Base-by-base conservation (phyloP, 2,888 invertebrate genomes). In the Scaptomyza caliginosa region DNA sequence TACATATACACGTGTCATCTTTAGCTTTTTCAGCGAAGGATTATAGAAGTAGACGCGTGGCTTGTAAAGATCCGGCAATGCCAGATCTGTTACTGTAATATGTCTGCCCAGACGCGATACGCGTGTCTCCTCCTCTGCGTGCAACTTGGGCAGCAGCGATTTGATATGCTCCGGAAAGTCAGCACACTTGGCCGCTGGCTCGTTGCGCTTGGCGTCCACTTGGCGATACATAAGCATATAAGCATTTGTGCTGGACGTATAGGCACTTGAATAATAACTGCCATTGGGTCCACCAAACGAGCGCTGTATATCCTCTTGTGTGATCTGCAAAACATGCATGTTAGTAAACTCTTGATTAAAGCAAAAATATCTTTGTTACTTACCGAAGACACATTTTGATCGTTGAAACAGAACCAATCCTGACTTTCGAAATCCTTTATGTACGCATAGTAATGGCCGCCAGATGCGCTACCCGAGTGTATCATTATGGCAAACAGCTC, bases 401-500 rank as follows among this genome's bases (percentile, higher is more conserved):
- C 97, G 90, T 97, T 97, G 90, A 97, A 97, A 87, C 96, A 96
- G 89, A 95, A 95, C 97, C 97, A 97, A 76, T 94, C 93, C 63
- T 94, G 93, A 52, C 93, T 94, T 64, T 93, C 93, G 74, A 95
- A 94, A 86, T 95, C 96, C 93, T 96, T 96, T 64, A 97, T 96
- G 87, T 97, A 97, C 1, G 96, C 97, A 90, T 96, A 97, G 90
- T 98, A 98, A 91, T 97, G 97, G 1, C 97, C 97, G 21, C 97
- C 97, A 16, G 95, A 95, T 0, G 97, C 97, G 90, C 96, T 96
- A 10, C 97, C 97, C 21, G 96, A 96, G 91, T 97, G 97, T 58
- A 97, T 96, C 96, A 97, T 96, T 72, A 97, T 96, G 16, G 96
- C 96, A 90, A 96, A 97, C 30, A 98, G 91, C 90, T 98, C 96